These are phyloP conservation scores for Oncorhynchus tshawytscha DNA, from an alignment of 2,113 vertebrate species.

Conservation along the genomic window DNA sequence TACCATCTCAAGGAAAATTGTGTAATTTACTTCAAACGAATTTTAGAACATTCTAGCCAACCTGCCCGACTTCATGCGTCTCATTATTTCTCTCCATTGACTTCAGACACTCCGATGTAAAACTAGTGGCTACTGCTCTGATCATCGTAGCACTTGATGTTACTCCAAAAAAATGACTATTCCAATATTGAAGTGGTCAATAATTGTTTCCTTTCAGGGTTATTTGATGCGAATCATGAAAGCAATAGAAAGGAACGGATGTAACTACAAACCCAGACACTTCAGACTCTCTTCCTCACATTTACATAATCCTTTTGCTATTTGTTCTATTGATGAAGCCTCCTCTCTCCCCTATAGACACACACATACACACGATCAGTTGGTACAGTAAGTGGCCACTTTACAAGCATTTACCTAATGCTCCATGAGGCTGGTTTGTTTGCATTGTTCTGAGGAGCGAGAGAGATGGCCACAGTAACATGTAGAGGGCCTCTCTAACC, in stretches of 20 bases:
- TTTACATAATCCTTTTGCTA: neutral
- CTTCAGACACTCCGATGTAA: neutral
- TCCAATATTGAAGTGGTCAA: too few species aligned
- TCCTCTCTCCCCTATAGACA: neutral
- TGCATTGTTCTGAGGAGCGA: neutral
- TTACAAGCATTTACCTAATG: neutral
- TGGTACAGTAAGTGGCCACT: neutral
- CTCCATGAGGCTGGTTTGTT: neutral
- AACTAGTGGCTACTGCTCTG: neutral
- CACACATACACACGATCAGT: neutral
- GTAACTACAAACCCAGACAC: too few species aligned
- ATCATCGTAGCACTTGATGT: neutral
- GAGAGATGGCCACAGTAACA: too few species aligned
- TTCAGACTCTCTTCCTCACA: too few species aligned
- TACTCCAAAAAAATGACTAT: neutral
- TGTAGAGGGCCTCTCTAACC: neutral
- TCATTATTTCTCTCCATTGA: neutral
- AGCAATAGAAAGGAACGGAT: too few species aligned
- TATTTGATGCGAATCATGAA: too few species aligned
- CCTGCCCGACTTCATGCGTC: neutral
- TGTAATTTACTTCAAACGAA: too few species aligned
- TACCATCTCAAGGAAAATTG: slow-evolving; percentile 6
- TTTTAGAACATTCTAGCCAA: too few species aligned
- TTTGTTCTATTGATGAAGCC: neutral
- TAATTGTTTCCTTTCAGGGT: too few species aligned